These are phyloP conservation scores for Bactericera cockerelli DNA, from an alignment of 1,140 invertebrate genomes.

Conservation along the genomic window DNA sequence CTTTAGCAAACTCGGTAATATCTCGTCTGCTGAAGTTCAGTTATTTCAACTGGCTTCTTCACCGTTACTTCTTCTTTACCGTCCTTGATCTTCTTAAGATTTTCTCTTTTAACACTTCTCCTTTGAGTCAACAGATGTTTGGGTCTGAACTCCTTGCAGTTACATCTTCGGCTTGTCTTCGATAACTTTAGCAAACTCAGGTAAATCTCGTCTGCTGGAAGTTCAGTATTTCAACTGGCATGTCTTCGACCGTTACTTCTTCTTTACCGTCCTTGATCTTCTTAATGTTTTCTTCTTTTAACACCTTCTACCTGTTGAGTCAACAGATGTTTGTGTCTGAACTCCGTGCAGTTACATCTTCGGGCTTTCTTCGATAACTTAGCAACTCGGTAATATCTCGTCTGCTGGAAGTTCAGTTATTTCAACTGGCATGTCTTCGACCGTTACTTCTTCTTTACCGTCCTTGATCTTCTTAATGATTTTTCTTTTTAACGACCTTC, in stretches of 20 bases:
- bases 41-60: conserved; percentile 26
- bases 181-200: neutral
- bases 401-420: too few species aligned
- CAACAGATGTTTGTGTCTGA: conserved; percentile 18
- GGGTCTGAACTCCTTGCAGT: conserved; percentile 13
- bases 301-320: conserved; percentile 21
- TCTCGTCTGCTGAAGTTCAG: conserved; percentile 27
- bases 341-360: too few species aligned
- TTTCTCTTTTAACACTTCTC: conserved; percentile 27
- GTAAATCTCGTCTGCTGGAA: conserved; percentile 17
- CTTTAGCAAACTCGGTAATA: conserved; percentile 11
- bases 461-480: too few species aligned
- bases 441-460: too few species aligned
- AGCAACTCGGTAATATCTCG: too few species aligned
- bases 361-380: too few species aligned
- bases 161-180: neutral
- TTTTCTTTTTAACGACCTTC: too few species aligned
- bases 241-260: conserved; percentile 22
- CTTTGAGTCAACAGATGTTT: conserved; percentile 1
- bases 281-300: conserved; percentile 18
- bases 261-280: conserved; percentile 16
- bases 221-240: conserved; percentile 14
- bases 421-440: too few species aligned
- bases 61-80: conserved; percentile 29
- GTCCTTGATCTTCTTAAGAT: conserved; percentile 29